A percentile compares a stretch with the other conserved stretches of the same genome.
phyloP scores from a whole-genome alignment of 92 coral and sea anemone species.

The Siderastrea siderea region DNA sequence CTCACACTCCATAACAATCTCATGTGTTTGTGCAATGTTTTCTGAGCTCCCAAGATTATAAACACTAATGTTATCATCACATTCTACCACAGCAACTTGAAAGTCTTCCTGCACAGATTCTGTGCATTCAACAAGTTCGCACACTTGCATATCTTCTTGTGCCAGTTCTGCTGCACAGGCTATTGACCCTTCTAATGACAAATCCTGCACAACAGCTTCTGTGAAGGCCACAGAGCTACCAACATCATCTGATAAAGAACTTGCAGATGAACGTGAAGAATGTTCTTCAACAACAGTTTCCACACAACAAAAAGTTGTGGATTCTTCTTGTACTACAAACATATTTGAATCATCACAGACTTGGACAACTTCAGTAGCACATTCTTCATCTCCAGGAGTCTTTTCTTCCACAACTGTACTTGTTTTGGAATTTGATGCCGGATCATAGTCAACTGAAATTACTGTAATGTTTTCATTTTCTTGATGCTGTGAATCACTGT shows the following conservation, averaged over 20 bases:
- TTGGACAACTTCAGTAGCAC: constrained; percentile 15
- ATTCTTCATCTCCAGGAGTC: not conserved
- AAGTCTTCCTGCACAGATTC: constrained; percentile 54
- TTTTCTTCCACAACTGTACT: not conserved
- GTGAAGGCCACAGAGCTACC: constrained; percentile 5
- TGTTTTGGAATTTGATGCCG: not conserved
- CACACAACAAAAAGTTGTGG: constrained; percentile 33
- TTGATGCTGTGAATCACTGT: not conserved
- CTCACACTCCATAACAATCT: constrained; percentile 78
- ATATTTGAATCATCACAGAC: constrained; percentile 12
- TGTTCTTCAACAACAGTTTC: constrained; percentile 56
- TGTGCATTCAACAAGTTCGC: constrained; percentile 47
- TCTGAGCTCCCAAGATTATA: constrained; percentile 65
- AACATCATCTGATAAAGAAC: constrained; percentile 31
- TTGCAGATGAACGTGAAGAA: constrained; percentile 5
- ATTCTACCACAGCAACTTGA: constrained; percentile 79
- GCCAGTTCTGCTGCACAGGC: constrained; percentile 51
- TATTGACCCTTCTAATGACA: constrained; percentile 14
- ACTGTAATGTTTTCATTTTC: constrained; percentile 10
- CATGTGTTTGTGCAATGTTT: constrained; percentile 72
- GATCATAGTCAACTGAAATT: constrained; percentile 13
- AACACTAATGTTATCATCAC: constrained; percentile 74
- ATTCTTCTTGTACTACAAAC: constrained; percentile 23
- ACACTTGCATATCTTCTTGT: constrained; percentile 44
- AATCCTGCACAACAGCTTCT: constrained; percentile 19